phyloP scores from a whole-genome alignment of 2,888 invertebrate species.

The Drosophila formosana region DNA sequence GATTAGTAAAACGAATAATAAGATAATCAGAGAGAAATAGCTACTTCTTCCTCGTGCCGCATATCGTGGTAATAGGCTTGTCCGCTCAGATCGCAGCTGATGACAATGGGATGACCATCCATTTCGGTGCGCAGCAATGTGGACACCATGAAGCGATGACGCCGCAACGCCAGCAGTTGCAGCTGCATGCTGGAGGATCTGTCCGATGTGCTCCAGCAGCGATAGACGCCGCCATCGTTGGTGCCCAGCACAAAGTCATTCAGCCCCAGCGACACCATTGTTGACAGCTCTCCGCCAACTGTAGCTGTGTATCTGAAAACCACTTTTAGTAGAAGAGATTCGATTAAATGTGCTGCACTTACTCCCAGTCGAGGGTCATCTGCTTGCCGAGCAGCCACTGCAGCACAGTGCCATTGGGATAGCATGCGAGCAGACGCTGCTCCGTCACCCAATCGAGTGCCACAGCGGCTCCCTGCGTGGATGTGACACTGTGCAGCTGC shows the following conservation, averaged over 20 bases:
- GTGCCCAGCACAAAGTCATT: constrained; percentile 82
- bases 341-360: constrained; percentile 23
- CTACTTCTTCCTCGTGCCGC: constrained; percentile 73
- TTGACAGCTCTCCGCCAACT: constrained; percentile 66
- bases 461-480: constrained; percentile 79
- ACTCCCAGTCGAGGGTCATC: constrained; percentile 77
- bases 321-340: background rate
- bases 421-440: constrained; percentile 78
- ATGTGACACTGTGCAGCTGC: constrained; percentile 76
- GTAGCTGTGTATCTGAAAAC: constrained; percentile 45
- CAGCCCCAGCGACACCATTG: constrained; percentile 68
- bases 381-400: constrained; percentile 79
- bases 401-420: constrained; percentile 80
- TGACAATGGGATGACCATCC: constrained; percentile 68
- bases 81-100: constrained; percentile 84
- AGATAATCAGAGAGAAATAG: background rate
- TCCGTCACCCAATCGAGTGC: constrained; percentile 82
- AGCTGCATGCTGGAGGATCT: constrained; percentile 58
- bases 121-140: constrained; percentile 70
- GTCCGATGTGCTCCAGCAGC: constrained; percentile 69
- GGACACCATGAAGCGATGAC: constrained; percentile 82
- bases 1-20: background rate
- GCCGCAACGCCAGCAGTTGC: constrained; percentile 70
- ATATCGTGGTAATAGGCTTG: constrained; percentile 83
- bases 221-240: constrained; percentile 82